These are phyloP conservation scores for Nannobrachium achirus DNA, from an alignment of 2,113 vertebrate genomes.

Conservation along the genomic window DNA sequence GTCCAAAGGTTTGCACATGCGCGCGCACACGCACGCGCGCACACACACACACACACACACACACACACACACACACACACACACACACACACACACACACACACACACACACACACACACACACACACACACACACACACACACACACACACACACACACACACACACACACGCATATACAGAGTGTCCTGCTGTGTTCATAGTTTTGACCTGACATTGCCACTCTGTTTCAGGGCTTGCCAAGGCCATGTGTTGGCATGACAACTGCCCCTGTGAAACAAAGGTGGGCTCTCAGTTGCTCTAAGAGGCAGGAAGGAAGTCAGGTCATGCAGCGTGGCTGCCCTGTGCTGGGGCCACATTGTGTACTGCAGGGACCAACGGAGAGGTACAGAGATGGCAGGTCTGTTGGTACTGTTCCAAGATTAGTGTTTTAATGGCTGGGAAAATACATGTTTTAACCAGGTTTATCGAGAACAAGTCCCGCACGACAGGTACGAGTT, in stretches of 20 bases:
- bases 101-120: not conserved
- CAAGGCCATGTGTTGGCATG: conserved; percentile 51
- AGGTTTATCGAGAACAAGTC: no score
- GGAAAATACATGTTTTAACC: no score
- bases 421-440: no score
- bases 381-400: no score
- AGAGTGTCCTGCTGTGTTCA: conserved; percentile 2
- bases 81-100: not conserved
- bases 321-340: conserved; percentile 36
- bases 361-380: no score
- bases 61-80: not conserved
- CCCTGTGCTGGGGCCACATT: conserved; percentile 43
- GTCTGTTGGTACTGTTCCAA: not conserved
- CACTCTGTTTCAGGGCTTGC: conserved; percentile 31
- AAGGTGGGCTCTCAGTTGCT: conserved; percentile 44
- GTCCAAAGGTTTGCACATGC: not conserved
- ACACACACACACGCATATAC: no score
- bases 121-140: not conserved
- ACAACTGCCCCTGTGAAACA: conserved; percentile 52
- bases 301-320: conserved; percentile 49
- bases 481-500: no score
- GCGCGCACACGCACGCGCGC: not conserved
- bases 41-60: not conserved
- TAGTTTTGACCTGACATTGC: conserved; percentile 28
- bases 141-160: not conserved